Percentiles rank a stretch among this genome's conserved stretches.
These are phyloP conservation scores for Merodon equestris DNA, from an alignment of 2,888 invertebrate genomes.

Conservation along the genomic window DNA sequence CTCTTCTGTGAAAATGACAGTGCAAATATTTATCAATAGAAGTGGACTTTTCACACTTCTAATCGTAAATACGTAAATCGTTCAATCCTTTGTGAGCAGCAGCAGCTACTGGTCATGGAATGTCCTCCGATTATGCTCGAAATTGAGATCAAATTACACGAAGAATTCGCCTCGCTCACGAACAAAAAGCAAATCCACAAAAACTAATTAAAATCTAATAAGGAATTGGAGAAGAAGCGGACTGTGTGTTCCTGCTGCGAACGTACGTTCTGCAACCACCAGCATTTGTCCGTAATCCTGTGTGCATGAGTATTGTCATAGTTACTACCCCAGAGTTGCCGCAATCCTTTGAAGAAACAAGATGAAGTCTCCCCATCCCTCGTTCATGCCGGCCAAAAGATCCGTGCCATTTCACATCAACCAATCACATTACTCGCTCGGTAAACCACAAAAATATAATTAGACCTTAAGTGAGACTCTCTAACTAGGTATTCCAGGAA, in stretches of 20 bases:
- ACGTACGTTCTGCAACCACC: slow-evolving; percentile 24
- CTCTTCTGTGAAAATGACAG: not conserved
- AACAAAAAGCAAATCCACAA: not conserved
- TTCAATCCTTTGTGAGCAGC: slow-evolving; percentile 18
- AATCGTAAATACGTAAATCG: slow-evolving; percentile 29
- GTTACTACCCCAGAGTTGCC: slow-evolving; percentile 14
- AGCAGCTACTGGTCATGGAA: slow-evolving; percentile 28
- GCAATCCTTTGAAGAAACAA: slow-evolving; percentile 45
- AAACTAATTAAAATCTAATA: slow-evolving; percentile 39
- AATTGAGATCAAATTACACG: slow-evolving; percentile 47
- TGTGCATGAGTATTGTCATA: too few relatives aligned
- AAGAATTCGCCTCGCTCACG: not conserved
- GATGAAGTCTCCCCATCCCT: slow-evolving; percentile 41
- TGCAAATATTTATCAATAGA: slow-evolving; percentile 56
- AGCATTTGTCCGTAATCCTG: not conserved
- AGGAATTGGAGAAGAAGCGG: slow-evolving; percentile 3
- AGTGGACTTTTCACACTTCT: slow-evolving; percentile 57
- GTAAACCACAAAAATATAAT: slow-evolving; percentile 62
- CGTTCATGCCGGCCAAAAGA: not conserved
- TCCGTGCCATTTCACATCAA: slow-evolving; percentile 23
- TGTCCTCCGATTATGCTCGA: slow-evolving; percentile 12
- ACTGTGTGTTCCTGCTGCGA: slow-evolving; percentile 25
- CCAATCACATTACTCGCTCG: slow-evolving; percentile 58
- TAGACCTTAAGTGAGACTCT: slow-evolving; percentile 41
- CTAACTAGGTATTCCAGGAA: slow-evolving; percentile 33